Conservation (phyloP, 2,888 invertebrate species). For the Melipona bicolor region DNA sequence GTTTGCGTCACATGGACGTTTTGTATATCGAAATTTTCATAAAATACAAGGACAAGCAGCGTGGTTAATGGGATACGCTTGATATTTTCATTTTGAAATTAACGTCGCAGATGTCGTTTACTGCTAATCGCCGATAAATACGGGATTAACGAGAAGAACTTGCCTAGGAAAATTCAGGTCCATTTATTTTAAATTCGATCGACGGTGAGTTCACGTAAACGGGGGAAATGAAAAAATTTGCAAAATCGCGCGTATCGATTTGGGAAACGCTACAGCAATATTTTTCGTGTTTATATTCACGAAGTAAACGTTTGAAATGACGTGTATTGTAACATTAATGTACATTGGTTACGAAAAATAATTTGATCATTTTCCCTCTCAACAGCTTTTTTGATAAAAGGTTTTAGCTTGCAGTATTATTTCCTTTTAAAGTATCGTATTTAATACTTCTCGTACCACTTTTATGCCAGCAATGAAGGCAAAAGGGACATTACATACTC, state of each 20-base stretch:
- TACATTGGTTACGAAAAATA: background rate
- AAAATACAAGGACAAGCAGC: background rate
- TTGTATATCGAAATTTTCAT: background rate
- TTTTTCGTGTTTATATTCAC: background rate
- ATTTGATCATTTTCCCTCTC: background rate
- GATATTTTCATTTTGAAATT: background rate
- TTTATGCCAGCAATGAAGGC: too few relatives aligned
- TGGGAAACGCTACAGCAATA: background rate
- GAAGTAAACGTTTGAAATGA: background rate
- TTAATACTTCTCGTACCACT: background rate
- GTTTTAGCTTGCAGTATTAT: too few relatives aligned
- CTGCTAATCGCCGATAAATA: constrained; percentile 1
- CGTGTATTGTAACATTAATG: background rate
- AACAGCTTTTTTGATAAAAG: background rate
- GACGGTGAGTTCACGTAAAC: too few relatives aligned
- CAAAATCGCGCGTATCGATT: background rate
- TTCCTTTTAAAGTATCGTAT: background rate
- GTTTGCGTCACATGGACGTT: too few relatives aligned
- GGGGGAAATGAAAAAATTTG: background rate
- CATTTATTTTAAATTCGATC: background rate
- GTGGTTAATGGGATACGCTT: background rate
- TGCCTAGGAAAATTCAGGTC: constrained; percentile 7
- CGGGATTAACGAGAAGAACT: constrained; percentile 29
- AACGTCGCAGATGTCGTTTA: background rate
- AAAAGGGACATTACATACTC: too few relatives aligned